Evolutionary conservation across 1,140 invertebrate genomes (phyloP).

Genomic region (Drosophila nikananu): DNA sequence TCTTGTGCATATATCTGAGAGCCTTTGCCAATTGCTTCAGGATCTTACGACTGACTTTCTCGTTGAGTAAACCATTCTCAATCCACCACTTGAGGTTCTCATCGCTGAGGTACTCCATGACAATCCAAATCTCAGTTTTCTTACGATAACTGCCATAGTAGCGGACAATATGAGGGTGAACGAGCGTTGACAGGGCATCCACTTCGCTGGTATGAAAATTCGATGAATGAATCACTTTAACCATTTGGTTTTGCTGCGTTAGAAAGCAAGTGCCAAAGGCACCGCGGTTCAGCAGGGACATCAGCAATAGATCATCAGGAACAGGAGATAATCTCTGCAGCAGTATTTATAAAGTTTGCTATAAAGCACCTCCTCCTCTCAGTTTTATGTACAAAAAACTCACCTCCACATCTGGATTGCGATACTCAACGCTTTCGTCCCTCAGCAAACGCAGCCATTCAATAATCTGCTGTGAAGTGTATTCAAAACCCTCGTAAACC

Average conservation of each 20-base stretch:
- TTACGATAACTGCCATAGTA: not conserved
- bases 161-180: not conserved
- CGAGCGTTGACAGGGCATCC: not conserved
- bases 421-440: no score
- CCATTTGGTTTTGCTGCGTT: no score
- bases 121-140: not conserved
- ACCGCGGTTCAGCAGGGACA: no score
- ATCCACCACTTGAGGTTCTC: not conserved
- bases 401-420: no score
- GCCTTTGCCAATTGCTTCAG: not conserved
- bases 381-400: no score
- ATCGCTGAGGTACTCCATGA: not conserved
- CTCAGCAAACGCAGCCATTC: no score
- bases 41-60: not conserved
- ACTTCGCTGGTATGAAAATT: not conserved
- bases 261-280: no score
- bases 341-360: no score
- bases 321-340: no score
- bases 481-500: not conserved
- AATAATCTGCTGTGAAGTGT: not conserved
- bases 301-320: not conserved
- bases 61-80: not conserved
- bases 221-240: no score
- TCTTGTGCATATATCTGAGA: accelerated
- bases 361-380: no score